Evolutionary conservation across 2,797 vertebrate genomes (phyloP).

Genomic region (Nothura maculosa): DNA sequence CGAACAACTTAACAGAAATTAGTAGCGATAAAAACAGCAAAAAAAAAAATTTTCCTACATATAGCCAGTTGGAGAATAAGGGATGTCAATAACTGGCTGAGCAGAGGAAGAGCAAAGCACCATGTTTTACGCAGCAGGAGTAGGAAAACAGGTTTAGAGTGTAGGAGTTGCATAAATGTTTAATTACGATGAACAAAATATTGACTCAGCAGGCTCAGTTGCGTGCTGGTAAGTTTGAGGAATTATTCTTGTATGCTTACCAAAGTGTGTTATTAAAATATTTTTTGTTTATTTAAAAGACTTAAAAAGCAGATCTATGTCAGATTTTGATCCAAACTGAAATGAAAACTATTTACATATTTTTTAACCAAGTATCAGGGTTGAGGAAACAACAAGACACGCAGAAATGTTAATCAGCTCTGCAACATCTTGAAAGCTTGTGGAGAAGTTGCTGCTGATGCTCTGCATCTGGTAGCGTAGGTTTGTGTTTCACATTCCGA

Average conservation of each 20-base stretch:
- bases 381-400: background rate
- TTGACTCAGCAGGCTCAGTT: slow-evolving; percentile 41
- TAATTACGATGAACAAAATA: slow-evolving; percentile 66
- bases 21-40: background rate
- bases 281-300: slow-evolving; percentile 34
- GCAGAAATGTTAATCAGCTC: background rate
- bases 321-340: background rate
- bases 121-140: slow-evolving; percentile 52
- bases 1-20: slow-evolving; percentile 1
- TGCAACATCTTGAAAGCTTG: background rate
- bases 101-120: slow-evolving; percentile 43
- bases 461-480: background rate
- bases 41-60: background rate
- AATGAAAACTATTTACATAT: background rate
- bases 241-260: slow-evolving; percentile 58
- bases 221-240: slow-evolving; percentile 15
- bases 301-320: slow-evolving; percentile 4
- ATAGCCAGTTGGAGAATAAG: slow-evolving; percentile 23
- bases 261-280: slow-evolving; percentile 51
- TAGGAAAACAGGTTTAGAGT: slow-evolving; percentile 55
- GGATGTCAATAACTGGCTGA: slow-evolving; percentile 36
- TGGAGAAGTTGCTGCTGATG: background rate
- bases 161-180: slow-evolving; percentile 67
- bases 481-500: background rate
- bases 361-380: background rate